These are phyloP conservation scores for Lagopus muta DNA, from an alignment of 2,113 vertebrate genomes.

Conservation along the genomic window DNA sequence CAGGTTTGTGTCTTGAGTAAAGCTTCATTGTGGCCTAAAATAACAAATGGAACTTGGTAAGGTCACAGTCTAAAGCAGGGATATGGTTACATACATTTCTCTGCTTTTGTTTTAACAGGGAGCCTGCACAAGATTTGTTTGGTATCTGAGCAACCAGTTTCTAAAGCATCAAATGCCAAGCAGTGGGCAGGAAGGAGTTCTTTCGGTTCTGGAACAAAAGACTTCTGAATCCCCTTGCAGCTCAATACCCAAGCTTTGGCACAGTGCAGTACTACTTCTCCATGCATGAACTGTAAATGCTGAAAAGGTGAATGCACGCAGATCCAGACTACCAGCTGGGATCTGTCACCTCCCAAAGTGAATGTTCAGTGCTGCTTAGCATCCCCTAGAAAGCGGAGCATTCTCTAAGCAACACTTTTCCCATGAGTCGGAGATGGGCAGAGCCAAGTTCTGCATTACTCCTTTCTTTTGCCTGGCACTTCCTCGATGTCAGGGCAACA, in stretches of 20 bases:
- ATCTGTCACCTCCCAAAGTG: not conserved
- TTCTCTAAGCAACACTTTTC: slow-evolving; percentile 16
- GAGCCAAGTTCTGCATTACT: not conserved
- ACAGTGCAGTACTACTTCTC: not conserved
- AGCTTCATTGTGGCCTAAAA: not conserved
- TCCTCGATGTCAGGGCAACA: not conserved
- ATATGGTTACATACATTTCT: slow-evolving; percentile 26
- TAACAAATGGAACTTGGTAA: not conserved
- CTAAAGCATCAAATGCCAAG: slow-evolving; percentile 62
- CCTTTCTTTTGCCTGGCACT: not conserved
- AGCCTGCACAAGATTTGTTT: slow-evolving; percentile 56
- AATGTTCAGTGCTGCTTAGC: slow-evolving; percentile 3
- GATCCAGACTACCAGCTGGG: slow-evolving; percentile 13
- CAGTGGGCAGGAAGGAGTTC: slow-evolving; percentile 56
- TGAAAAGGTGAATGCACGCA: not conserved
- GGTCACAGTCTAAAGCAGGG: slow-evolving; percentile 20
- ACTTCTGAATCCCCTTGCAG: slow-evolving; percentile 32
- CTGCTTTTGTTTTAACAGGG: slow-evolving; percentile 32
- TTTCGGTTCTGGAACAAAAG: slow-evolving; percentile 70
- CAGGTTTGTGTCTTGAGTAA: not conserved
- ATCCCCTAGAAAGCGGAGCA: slow-evolving; percentile 1
- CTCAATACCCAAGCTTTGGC: slow-evolving; percentile 24
- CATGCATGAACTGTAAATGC: not conserved
- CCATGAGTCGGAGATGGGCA: not conserved
- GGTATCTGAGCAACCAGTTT: slow-evolving; percentile 74